phyloP scores from a whole-genome alignment of 2,113 vertebrate species.

The Regulus satrapa region DNA sequence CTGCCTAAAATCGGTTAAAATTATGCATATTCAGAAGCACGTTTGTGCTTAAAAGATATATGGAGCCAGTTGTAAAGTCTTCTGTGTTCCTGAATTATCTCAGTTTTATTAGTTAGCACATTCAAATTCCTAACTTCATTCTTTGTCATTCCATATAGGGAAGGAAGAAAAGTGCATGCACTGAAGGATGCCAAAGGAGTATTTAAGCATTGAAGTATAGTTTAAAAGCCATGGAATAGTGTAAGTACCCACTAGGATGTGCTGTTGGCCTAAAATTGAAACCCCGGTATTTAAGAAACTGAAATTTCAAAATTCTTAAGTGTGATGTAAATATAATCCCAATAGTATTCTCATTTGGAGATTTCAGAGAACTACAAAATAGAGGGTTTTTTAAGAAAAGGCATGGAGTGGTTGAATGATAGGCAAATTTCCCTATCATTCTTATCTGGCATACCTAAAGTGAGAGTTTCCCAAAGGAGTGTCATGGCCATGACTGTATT shows the following conservation, averaged over 20 bases:
- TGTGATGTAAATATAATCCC: background rate
- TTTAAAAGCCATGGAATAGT: background rate
- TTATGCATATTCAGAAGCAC: background rate
- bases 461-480: background rate
- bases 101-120: background rate
- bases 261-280: constrained; percentile 61
- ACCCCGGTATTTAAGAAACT: background rate
- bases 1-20: background rate
- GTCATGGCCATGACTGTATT: background rate
- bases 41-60: background rate
- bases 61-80: background rate
- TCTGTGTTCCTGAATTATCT: background rate
- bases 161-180: background rate
- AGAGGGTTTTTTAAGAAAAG: background rate
- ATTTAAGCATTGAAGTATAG: background rate
- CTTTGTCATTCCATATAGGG: background rate
- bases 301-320: background rate
- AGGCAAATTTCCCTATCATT: background rate
- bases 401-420: background rate
- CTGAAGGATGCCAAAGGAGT: background rate
- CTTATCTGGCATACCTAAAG: background rate
- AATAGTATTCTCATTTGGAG: background rate
- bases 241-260: constrained; percentile 61
- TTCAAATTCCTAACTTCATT: background rate
- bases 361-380: background rate